Evolutionary conservation across 2,888 invertebrate species (phyloP).

Genomic region (Noctuana brunneofusca): DNA sequence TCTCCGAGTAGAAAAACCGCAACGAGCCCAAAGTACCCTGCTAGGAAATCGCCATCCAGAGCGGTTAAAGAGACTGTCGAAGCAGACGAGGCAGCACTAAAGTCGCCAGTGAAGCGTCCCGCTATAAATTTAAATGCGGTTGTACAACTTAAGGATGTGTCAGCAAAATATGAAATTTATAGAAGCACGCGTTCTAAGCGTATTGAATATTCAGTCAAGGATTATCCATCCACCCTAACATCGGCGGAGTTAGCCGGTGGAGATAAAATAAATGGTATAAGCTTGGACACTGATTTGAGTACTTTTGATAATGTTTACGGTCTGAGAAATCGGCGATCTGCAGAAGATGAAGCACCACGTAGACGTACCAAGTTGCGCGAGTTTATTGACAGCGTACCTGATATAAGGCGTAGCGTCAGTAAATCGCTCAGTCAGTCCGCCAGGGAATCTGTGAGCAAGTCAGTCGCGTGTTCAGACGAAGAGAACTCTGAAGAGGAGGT

Average conservation of each 20-base stretch:
- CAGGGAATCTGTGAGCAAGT: slow-evolving; percentile 69
- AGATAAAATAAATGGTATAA: slow-evolving; percentile 59
- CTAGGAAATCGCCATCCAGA: slow-evolving; percentile 73
- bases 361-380: slow-evolving; percentile 66
- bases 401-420: slow-evolving; percentile 63
- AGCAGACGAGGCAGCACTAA: slow-evolving; percentile 47
- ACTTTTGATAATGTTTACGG: slow-evolving; percentile 52
- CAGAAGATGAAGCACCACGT: slow-evolving; percentile 64
- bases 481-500: slow-evolving; percentile 65
- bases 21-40: slow-evolving; percentile 71
- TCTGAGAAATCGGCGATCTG: slow-evolving; percentile 58
- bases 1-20: slow-evolving; percentile 75
- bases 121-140: slow-evolving; percentile 54
- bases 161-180: slow-evolving; percentile 53
- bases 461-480: slow-evolving; percentile 68
- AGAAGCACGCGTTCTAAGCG: slow-evolving; percentile 63
- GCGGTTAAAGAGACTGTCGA: slow-evolving; percentile 53
- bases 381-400: slow-evolving; percentile 57
- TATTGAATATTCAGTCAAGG: slow-evolving; percentile 65
- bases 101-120: slow-evolving; percentile 66
- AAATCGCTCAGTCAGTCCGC: slow-evolving; percentile 67
- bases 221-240: slow-evolving; percentile 49
- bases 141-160: slow-evolving; percentile 54
- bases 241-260: slow-evolving; percentile 49
- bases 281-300: slow-evolving; percentile 45